Base-by-base conservation (phyloP, 1,140 invertebrate species). In the Drosophila sturtevanti region DNA sequence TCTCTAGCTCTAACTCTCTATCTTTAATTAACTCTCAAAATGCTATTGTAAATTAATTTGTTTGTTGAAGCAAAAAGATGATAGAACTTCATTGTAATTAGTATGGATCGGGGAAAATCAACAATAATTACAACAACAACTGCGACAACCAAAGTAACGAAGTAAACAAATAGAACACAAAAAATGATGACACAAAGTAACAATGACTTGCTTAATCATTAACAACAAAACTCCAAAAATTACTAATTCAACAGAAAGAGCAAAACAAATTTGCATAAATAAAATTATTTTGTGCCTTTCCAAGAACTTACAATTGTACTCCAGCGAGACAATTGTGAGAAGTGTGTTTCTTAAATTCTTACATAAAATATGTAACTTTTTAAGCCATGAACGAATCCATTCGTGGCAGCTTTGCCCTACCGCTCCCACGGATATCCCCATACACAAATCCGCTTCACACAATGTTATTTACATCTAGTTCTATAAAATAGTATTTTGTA, bases 41-140 rank as follows among this genome's bases (percentile, higher is more conserved):
- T 70, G 67, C 73, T 85, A 80, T 65, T 77, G 44, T 81, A 81
- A 81, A 86, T 86, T 81, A 68, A 77, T 85, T 80, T 81, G 72
- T 77, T 70, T 68, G 55, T 77, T 62, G 38, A 35, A 77, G 58
- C 51, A 66, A 72, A 54, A 52, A 21, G 24, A 22, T 62, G 14
- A 35, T 54, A n/a, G 24, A 62, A 35, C 51, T 37, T 48, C 21
- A 12, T 22, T 18, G 18, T 34, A 35, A 31, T 18, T 48, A 48
- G 16, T 48, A 7, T 48, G 18, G 18, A 48, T 48, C 16, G 16
- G 38, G 38, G 11, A 14, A n/a, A 5, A 38, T 3, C 11, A 48
- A 18, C 18, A 48, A 48, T n/a, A n/a, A n/a, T n/a, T n/a, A n/a
- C 16, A 10, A 37, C 38, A n/a, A 55, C n/a, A 35, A 24, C 16